Evolutionary conservation across 2,888 invertebrate species (phyloP).

Genomic region (Aproaerema taeniolella): DNA sequence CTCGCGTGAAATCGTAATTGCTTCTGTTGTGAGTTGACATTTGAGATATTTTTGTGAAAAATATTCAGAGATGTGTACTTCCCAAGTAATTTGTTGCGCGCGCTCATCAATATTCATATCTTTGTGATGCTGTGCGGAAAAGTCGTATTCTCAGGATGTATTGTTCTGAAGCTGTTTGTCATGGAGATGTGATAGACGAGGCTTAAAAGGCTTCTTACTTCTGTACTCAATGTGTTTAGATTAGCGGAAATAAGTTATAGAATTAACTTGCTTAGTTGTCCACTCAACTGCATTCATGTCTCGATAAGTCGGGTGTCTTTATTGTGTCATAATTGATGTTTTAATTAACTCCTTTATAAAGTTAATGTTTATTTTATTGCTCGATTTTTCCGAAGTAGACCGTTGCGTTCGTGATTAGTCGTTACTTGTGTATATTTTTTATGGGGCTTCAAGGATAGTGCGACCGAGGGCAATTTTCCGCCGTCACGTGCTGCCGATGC

Average conservation of each 20-base stretch:
- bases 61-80: constrained; percentile 32
- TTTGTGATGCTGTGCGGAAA: constrained; percentile 51
- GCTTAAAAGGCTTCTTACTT: constrained; percentile 37
- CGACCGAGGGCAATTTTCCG: constrained; percentile 35
- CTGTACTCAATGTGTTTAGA: constrained; percentile 44
- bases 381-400: background rate
- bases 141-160: constrained; percentile 52
- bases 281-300: too few species aligned
- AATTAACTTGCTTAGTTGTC: constrained; percentile 47
- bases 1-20: constrained; percentile 6
- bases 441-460: constrained; percentile 37
- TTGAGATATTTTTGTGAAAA: constrained; percentile 4
- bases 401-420: background rate
- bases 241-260: constrained; percentile 56
- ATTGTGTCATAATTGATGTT: too few species aligned
- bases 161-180: constrained; percentile 64
- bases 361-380: too few species aligned
- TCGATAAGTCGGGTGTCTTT: too few species aligned
- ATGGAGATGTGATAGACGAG: constrained; percentile 55
- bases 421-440: too few species aligned
- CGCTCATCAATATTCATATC: constrained; percentile 51
- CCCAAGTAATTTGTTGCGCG: constrained; percentile 37
- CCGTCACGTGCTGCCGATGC: constrained; percentile 27
- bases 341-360: too few species aligned
- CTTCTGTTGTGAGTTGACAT: constrained; percentile 8